Evolutionary conservation across 2,113 vertebrate genomes (phyloP), one percentile per base, ranked within the genome.

Genomic region (Dryoscopus gambensis): DNA sequence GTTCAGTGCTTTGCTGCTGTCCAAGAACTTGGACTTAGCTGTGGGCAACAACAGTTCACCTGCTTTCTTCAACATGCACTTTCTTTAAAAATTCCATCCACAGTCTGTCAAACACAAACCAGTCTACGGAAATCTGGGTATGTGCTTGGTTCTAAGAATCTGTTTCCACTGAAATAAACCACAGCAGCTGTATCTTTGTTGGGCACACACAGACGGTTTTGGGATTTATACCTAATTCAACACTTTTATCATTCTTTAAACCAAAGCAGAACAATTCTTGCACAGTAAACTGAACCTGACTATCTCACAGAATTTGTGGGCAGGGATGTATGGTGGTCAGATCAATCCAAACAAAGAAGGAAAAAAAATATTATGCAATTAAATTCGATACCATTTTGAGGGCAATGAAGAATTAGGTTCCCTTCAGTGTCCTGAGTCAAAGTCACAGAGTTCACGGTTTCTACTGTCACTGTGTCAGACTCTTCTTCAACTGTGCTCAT

Each of bases 401-500:
- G 98, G 96, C 99, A 99, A 93, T 99, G 99, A 96, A 99, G 98
- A 84, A 99, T 98, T 96, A 99, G 98, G 95, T 98, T 99, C 63
- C 99, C 99, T 94, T 99, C 99, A 19, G 98, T 98, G 95, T 99
- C 99, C 95, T 98, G 99, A 80, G 98, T 99, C 89, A 99, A 98
- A 24, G 99, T 99, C 91, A 99, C 98, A 30, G 99, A 98, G 96
- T 98, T 99, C 93, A 99, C 98, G 24, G 98, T 98, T 97, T 99
- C 98, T 96, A 99, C 96, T 93, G 98, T 98, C 64, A 98, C 97
- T 94, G 98, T 98, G 70, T 98, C 98, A 91, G 99, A 98, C 49
- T 99, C 99, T 94, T 99, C 99, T 94, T 98, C 98, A 93, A 98
- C 98, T 98, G 98, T 98, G 97, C 99, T 99, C 99, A 99, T 99